Percentiles rank a stretch among this genome's conserved stretches.
These are phyloP conservation scores for Metopolophium dirhodum DNA, from an alignment of 1,140 invertebrate species.

Conservation along the genomic window DNA sequence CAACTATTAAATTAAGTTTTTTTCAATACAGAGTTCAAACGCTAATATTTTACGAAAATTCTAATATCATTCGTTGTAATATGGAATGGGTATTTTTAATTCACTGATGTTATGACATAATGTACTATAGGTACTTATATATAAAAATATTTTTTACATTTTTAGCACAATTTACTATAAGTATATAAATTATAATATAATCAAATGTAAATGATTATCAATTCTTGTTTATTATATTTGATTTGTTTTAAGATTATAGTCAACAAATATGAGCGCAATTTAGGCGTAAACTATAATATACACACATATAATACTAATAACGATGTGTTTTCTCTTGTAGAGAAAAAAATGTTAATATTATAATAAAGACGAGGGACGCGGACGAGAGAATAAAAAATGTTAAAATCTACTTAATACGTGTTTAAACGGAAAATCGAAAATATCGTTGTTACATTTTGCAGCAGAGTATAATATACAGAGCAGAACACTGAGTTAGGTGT, in stretches of 20 bases:
- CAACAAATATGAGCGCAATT: not conserved
- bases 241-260: not conserved
- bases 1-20: not conserved
- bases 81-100: not conserved
- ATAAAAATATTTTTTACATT: too few relatives aligned
- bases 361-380: not conserved
- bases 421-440: not conserved
- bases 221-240: not conserved
- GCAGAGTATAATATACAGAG: not conserved
- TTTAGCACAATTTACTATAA: too few relatives aligned
- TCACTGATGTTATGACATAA: not conserved
- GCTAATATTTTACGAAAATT: not conserved
- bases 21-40: not conserved
- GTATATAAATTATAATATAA: not conserved
- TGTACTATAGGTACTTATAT: too few relatives aligned
- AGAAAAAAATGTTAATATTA: not conserved
- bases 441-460: not conserved
- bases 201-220: not conserved
- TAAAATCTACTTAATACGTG: not conserved
- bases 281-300: not conserved
- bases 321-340: not conserved
- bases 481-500: not conserved
- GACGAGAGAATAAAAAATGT: not conserved
- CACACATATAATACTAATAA: not conserved
- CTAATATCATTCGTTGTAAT: not conserved